Base-by-base conservation (phyloP, 2,797 vertebrate genomes). In the Lacerta viridis region DNA sequence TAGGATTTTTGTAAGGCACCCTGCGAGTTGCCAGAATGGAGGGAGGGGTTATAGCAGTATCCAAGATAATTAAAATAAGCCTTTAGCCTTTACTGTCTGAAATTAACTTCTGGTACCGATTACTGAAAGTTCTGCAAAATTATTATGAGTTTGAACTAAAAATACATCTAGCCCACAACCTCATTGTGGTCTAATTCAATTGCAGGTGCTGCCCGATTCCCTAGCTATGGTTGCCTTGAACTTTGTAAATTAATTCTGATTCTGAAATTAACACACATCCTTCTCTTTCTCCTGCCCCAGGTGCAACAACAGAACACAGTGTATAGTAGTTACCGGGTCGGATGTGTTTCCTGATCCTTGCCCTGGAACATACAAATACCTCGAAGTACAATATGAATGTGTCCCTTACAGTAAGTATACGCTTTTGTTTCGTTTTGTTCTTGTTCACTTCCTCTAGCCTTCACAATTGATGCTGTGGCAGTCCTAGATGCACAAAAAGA, bases 311-410 rank as follows among this genome's bases (percentile, higher is more conserved):
- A 97, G 98, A 97, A 99, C 99, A 92, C 99, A 99, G 94, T 99
- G 99, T 95, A 98, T 99, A 92, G 99, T 99, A 97, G 98, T 99
- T 96, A 99, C 99, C 43, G 99, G 99, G 95, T 98, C 98, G 94
- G 99, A 99, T 93, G 99, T 99, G 94, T 99, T 99, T 97, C 99
- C 99, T 93, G 99, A 99, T 97, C 99, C 99, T 89, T 99, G 99
- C 96, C 99, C 99, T 25, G 99, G 99, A 96, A 99, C 99, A 83
- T 99, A 99, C 97, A 99, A 99, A 95, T 99, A 99, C 92, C 98
- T 99, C 97, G 99, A 99, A 98, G 99, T 99, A 98, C 99, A 99
- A 95, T 99, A 99, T 98, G 99, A 99, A 97, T 99, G 99, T 98
- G 99, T 99, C 93, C 99, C 99, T 97, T 99, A 99, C 97, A 99